Base-by-base conservation (phyloP, 1,140 invertebrate species). In the Drosophila neocordata region DNA sequence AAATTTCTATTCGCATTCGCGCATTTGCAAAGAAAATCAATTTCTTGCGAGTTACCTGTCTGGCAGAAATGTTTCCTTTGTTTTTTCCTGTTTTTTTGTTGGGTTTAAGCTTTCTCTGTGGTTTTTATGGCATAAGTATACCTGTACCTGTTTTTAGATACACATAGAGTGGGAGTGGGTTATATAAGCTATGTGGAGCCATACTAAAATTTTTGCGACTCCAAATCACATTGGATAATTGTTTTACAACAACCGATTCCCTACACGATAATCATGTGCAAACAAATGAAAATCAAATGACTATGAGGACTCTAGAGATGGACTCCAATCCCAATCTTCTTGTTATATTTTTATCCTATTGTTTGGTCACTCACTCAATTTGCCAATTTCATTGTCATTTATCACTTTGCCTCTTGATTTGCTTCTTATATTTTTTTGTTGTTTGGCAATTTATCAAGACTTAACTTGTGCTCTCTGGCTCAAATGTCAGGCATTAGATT, bases 321-420 rank as follows among this genome's bases (percentile, higher is more conserved):
- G 41, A 15, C 27, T 31, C 27, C 13, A 18, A 15, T 18, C 13
- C 6, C 35, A 18, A 58, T 4, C 12, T 7, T 7, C 8, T 12
- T 38, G 1, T 24, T 2, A 24, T 24, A 24, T 24, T 31, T 4
- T 31, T 6, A 31, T 31, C 3, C 13, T 4, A 35, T 58, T 34
- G 11, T 37, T 35, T 58, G 11, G 15, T 34, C 11, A 2, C 60
- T 60, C 66, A 37, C 60, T 73, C 79, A 79, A 89, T 89, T 82
- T 83, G 79, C 62, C 79, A 83, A 87, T 90, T 87, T 60, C 63
- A 61, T 68, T 77, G 82, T 84, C 82, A 90, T 90, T 90, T 90
- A 77, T 90, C 82, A 90, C 67, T 72, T 44, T 72, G 71, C 58
- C 71, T 56, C 69, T 56, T 71, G 67, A 55, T 69, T 69, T 31